Base-by-base conservation (phyloP, 2,797 vertebrate species). In the Pteronotus mesoamericanus region DNA sequence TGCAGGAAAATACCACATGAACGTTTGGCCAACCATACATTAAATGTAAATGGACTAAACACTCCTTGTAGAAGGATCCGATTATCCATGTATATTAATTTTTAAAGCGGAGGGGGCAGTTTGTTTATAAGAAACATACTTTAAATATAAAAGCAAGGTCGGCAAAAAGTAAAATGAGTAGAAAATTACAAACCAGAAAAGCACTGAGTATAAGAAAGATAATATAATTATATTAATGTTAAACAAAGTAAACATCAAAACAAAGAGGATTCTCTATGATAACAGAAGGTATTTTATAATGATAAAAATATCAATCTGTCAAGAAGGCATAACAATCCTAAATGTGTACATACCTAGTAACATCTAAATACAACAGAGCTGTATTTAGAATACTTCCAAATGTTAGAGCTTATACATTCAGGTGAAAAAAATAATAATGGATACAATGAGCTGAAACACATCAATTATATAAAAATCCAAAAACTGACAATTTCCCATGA, bases 91-190 rank as follows among this genome's bases (percentile, higher is more conserved):
- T 55, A 24, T 11, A 83, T 59, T 94, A 77, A 83, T 53, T 46
- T 78, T 64, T 74, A 55, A 89, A 74, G 32, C 10, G 34, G 4
- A 75, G 2, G 22, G 34, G 3, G 22, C 29, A 66, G 9, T 83
- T 82, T 91, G 16, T 64, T 86, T 78, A 53, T 37, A 83, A 93
- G 32, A 96, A 75, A 94, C 19, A 92, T 26, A 86, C 4, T 75
- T 96, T 80, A 89, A 89, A 26, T 29, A 80, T 74, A 92, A 80
- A 80, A 44, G 75, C 15, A 89, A 91, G 9, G 53, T 6, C 88
- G 26, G 42, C 15, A 83, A 88, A 91, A 87, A 74, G 42, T 61
- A 85, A 89, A 86, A 57, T 82, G 53, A 29, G 29, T 55, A 0
- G 18, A 71, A 89, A 91, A 64, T 55, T 22, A 77, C 32, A 68